Evolutionary conservation across 2,113 vertebrate genomes (phyloP).

Genomic region (Eira barbara): DNA sequence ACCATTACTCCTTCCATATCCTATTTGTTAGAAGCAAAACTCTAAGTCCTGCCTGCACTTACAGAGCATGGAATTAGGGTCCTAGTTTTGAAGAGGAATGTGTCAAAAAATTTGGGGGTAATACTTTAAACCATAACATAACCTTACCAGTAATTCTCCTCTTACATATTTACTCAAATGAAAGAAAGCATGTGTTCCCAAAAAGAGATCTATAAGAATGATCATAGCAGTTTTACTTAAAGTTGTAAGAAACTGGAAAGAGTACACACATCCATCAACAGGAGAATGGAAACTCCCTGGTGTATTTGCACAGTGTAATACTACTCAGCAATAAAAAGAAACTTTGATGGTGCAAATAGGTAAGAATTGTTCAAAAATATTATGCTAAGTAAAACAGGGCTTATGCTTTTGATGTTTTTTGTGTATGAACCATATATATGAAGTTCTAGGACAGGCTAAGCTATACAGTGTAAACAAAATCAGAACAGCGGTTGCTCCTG

Average conservation of each 20-base stretch:
- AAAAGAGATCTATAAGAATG: background rate
- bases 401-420: background rate
- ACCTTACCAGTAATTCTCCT: background rate
- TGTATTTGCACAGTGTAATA: background rate
- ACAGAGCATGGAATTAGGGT: background rate
- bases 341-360: background rate
- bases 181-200: background rate
- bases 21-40: background rate
- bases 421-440: background rate
- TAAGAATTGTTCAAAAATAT: background rate
- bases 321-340: background rate
- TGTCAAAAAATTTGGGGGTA: background rate
- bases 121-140: background rate
- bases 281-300: background rate
- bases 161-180: background rate
- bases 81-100: background rate
- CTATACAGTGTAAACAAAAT: background rate
- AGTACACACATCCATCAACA: background rate
- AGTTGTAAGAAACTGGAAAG: background rate
- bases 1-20: background rate
- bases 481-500: background rate
- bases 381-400: background rate
- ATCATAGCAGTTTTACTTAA: background rate
- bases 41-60: background rate
- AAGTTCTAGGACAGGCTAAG: background rate